Base-by-base conservation (phyloP, 2,888 invertebrate genomes). In the Acleris emargana region DNA sequence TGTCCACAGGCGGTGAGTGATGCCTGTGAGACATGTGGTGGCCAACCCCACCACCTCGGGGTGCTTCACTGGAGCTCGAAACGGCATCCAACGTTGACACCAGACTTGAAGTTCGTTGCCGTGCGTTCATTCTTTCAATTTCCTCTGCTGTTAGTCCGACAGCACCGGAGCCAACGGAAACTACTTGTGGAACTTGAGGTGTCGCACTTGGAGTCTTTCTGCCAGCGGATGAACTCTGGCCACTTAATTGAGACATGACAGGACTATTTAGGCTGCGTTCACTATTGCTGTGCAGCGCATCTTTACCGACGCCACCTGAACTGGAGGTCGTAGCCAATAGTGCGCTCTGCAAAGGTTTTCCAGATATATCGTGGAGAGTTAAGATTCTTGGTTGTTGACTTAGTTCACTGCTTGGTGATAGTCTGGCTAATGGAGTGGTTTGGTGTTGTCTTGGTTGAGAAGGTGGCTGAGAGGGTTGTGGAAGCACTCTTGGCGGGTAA, bases 121-220 rank as follows among this genome's bases (percentile, higher is more conserved):
- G 93, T 1, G 96, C 96, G 85, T 97, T 97, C 78, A 98, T 94
- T 81, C 98, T 93, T 83, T 98, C 97, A 71, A 98, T 97, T 90
- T 98, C 98, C 87, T 98, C 98, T 38, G 98, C 97, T 0, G 98
- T 98, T 13, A 98, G 90, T 0, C 98, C 98, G 88, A 97, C 96
- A 1, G 95, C 94, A 1, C 94, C 94, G 16, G 94, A 92, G 4
- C 94, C 94, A n/a, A 95, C 94, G 5, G 95, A 94, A 54, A 94
- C 94, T 20, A 94, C 94, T 77, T 94, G 94, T 51, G 96, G 94
- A 6, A 95, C 95, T 77, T 95, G 95, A 0, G 95, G 93, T 5
- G 95, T 94, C 4, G 94, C 95, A 55, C 93, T 94, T 0, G 94
- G 95, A 58, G 94, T 95, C 82, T 97, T 96, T 49, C 97, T 93